Conservation (phyloP, 1,140 invertebrate genomes). For the Drosophila trapezifrons region DNA sequence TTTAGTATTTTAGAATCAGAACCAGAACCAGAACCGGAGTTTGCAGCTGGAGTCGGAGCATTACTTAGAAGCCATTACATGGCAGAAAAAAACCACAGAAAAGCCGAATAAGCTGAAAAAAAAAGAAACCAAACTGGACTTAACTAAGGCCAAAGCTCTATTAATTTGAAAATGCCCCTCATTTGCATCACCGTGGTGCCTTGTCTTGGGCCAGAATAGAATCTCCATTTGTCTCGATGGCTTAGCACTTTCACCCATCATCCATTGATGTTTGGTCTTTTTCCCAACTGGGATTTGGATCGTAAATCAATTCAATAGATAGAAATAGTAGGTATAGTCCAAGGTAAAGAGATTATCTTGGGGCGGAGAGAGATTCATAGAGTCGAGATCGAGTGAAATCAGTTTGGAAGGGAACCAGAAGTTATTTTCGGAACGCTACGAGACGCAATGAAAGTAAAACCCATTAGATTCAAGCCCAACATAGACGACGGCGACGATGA, state of each 20-base stretch:
- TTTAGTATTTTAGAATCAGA: slow-evolving; percentile 43
- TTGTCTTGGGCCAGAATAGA: slow-evolving; percentile 8
- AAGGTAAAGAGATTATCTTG: slow-evolving; percentile 20
- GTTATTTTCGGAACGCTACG: slow-evolving; percentile 34
- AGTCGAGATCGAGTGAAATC: slow-evolving; percentile 55
- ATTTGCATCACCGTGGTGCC: slow-evolving; percentile 41
- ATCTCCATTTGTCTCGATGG: slow-evolving; percentile 41
- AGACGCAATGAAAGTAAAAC: slow-evolving; percentile 75
- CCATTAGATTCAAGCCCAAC: slow-evolving; percentile 64
- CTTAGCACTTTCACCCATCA: slow-evolving; percentile 71
- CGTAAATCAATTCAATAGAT: slow-evolving; percentile 32
- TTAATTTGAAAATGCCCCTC: slow-evolving; percentile 8
- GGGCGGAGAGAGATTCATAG: neutral
- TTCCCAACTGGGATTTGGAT: neutral
- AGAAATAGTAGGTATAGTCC: neutral
- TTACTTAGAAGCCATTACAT: slow-evolving; percentile 72
- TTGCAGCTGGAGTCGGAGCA: slow-evolving; percentile 2
- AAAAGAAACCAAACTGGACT: slow-evolving; percentile 16
- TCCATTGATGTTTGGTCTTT: neutral
- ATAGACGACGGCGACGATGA: slow-evolving; percentile 48
- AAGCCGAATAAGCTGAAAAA: neutral
- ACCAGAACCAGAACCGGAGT: slow-evolving; percentile 39
- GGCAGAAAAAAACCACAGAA: slow-evolving; percentile 26
- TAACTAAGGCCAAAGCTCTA: slow-evolving; percentile 1
- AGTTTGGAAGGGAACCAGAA: slow-evolving; percentile 27